Percentiles rank a stretch among this genome's conserved stretches.
phyloP scores from a whole-genome alignment of 2,888 invertebrate species.

The Amiota communis region DNA sequence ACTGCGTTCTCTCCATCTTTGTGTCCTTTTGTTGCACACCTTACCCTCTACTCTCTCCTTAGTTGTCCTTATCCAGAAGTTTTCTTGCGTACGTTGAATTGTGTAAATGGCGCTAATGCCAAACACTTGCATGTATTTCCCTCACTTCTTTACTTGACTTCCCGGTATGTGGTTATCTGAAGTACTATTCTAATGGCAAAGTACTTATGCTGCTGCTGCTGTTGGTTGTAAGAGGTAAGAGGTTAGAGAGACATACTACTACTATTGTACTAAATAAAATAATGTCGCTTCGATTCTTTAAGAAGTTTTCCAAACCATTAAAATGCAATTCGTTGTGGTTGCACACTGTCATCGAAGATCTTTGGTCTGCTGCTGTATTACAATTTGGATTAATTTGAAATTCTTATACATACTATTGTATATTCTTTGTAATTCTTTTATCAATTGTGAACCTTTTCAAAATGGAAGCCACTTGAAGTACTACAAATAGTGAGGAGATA shows the following conservation, averaged over 20 bases:
- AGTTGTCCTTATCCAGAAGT: background rate
- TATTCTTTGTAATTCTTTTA: too few species aligned
- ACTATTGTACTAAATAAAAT: constrained; percentile 49
- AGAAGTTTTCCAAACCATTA: constrained; percentile 2
- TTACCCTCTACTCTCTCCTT: background rate
- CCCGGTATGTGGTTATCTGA: constrained; percentile 47
- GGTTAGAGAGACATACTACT: background rate
- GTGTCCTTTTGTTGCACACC: background rate
- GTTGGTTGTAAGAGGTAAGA: too few species aligned
- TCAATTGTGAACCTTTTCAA: too few species aligned
- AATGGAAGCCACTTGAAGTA: too few species aligned
- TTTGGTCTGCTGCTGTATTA: constrained; percentile 16
- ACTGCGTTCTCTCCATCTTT: background rate
- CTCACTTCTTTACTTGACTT: constrained; percentile 35
- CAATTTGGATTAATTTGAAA: background rate
- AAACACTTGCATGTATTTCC: constrained; percentile 45
- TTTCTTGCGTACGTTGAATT: constrained; percentile 44
- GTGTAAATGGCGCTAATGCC: constrained; percentile 61
- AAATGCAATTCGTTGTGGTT: constrained; percentile 7
- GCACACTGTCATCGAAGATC: constrained; percentile 13
- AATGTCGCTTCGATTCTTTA: constrained; percentile 56
- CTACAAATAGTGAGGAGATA: background rate
- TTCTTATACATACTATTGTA: background rate
- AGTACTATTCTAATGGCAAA: background rate
- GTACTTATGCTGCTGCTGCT: constrained; percentile 19